Conservation (phyloP, 2,797 vertebrate genomes). For the Leptodactylus fallax region DNA sequence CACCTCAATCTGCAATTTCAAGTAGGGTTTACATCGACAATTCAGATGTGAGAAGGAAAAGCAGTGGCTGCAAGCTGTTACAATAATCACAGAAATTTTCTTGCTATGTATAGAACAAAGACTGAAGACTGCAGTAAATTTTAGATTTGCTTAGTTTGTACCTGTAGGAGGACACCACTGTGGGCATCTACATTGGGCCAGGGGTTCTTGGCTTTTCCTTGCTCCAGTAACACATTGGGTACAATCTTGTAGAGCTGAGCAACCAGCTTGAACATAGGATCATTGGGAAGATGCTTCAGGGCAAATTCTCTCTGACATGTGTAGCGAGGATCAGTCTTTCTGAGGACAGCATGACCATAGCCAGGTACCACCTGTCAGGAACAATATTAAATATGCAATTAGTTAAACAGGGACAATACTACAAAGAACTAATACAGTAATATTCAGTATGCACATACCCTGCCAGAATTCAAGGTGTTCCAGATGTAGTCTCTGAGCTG, state of each 20-base stretch:
- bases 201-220: constrained; percentile 98
- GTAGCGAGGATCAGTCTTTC: constrained; percentile 96
- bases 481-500: constrained; percentile 95
- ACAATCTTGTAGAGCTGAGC: constrained; percentile 98
- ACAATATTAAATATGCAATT: background rate
- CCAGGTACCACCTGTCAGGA: constrained; percentile 90
- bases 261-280: constrained; percentile 94
- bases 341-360: constrained; percentile 92
- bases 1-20: too few species aligned
- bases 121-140: background rate
- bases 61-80: too few species aligned
- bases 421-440: background rate
- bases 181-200: constrained; percentile 99
- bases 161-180: constrained; percentile 96
- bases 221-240: constrained; percentile 93
- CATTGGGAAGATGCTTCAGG: constrained; percentile 93
- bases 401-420: background rate
- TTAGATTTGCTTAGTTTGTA: constrained; percentile 66
- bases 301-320: constrained; percentile 95
- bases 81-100: background rate
- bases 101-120: background rate
- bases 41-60: too few species aligned
- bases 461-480: constrained; percentile 97
- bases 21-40: too few species aligned
- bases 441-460: constrained; percentile 77